These are phyloP conservation scores for Ptychochromis oligacanthus DNA, from an alignment of 2,113 vertebrate genomes.

Conservation along the genomic window DNA sequence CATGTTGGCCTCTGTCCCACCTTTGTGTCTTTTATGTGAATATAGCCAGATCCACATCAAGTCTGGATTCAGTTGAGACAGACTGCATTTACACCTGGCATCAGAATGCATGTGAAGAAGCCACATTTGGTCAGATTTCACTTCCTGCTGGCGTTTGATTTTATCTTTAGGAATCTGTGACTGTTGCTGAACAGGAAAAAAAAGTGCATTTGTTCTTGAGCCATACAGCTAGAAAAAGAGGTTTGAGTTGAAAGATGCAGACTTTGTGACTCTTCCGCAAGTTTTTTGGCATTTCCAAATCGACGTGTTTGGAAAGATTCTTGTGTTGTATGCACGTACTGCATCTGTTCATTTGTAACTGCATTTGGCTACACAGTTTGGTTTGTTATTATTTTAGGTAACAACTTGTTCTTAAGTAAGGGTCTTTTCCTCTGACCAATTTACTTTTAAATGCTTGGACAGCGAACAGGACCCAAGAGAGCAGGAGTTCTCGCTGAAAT, in stretches of 20 bases:
- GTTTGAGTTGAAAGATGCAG: background rate
- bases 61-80: background rate
- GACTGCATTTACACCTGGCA: too few relatives aligned
- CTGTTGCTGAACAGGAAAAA: background rate
- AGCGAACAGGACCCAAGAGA: background rate
- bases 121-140: background rate
- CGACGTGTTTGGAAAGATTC: background rate
- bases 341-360: background rate
- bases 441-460: conserved; percentile 1
- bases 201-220: rapidly evolving
- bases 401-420: background rate
- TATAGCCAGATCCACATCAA: background rate
- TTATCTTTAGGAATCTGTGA: background rate
- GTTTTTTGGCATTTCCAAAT: background rate
- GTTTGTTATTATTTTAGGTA: background rate
- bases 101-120: background rate
- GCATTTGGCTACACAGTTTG: background rate
- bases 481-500: background rate
- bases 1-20: background rate
- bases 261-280: background rate
- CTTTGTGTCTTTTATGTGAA: background rate
- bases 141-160: conserved; percentile 12
- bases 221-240: background rate
- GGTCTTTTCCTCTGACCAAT: background rate
- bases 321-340: background rate